Percentiles rank a stretch among this genome's conserved stretches.
Conservation (phyloP, 2,113 vertebrate species). For the Phylloscopus trochilus region DNA sequence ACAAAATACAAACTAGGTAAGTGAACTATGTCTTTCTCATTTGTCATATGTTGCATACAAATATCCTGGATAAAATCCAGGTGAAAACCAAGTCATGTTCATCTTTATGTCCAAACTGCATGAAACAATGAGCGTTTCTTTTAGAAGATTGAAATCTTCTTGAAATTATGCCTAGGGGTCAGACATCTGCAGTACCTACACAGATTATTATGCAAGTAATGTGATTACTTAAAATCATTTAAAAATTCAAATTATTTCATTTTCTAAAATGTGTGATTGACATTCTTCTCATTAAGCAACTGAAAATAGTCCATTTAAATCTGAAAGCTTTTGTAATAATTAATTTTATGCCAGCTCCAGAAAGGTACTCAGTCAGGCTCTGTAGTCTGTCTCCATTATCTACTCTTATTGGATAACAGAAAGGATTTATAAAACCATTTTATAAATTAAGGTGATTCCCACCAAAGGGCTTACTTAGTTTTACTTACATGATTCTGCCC, state of each 20-base stretch:
- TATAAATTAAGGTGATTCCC: not conserved
- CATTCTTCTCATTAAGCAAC: not conserved
- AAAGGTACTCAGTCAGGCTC: not conserved
- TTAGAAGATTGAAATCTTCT: not conserved
- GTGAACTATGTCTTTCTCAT: not conserved
- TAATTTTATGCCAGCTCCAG: not conserved
- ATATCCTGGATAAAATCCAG: not conserved
- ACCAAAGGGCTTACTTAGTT: not conserved
- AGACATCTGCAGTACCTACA: not conserved
- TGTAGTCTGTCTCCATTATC: not conserved
- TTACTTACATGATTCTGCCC: not conserved
- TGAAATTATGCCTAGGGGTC: not conserved
- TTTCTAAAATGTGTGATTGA: not conserved
- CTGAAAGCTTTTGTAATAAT: not conserved
- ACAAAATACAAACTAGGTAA: not conserved
- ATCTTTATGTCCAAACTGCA: not conserved
- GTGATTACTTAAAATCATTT: not conserved
- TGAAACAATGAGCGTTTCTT: not conserved
- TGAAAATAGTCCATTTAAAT: not conserved
- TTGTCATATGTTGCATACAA: fast-evolving
- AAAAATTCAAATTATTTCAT: not conserved
- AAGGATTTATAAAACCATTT: not conserved
- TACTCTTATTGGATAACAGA: not conserved
- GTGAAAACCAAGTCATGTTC: not conserved
- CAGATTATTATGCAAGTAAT: not conserved